A percentile compares a stretch with the other conserved stretches of the same genome.
Evolutionary conservation across 2,888 invertebrate genomes (phyloP).

Genomic region (Entomobrya multifasciata): DNA sequence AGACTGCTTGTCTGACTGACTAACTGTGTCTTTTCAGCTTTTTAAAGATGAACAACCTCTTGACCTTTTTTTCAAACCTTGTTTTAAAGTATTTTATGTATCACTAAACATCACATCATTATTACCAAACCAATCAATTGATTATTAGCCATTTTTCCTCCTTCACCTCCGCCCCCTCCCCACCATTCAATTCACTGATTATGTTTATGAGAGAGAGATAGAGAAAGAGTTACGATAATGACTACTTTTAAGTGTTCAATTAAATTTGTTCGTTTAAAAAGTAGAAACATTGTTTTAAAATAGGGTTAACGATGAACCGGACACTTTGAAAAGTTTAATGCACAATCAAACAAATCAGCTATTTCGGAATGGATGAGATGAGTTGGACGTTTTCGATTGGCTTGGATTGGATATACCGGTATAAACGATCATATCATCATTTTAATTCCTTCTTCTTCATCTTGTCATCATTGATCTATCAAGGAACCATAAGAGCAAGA

Average conservation of each 20-base stretch:
- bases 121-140: not conserved
- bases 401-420: not conserved
- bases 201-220: not conserved
- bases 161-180: conserved; percentile 9
- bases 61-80: conserved; percentile 42
- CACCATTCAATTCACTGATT: conserved; percentile 25
- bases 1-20: too few species aligned
- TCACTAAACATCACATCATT: not conserved
- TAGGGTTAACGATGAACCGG: not conserved
- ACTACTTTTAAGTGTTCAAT: conserved; percentile 52
- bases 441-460: not conserved
- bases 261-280: conserved; percentile 46
- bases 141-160: not conserved
- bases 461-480: not conserved
- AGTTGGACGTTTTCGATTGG: not conserved
- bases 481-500: not conserved
- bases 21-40: not conserved
- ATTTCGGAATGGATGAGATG: not conserved
- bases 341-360: not conserved
- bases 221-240: conserved; percentile 18
- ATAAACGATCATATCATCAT: not conserved
- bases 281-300: not conserved
- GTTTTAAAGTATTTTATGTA: not conserved
- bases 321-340: conserved; percentile 24
- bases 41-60: conserved; percentile 36